Base-by-base conservation (phyloP, 2,888 invertebrate genomes). In the Icerya purchasi region DNA sequence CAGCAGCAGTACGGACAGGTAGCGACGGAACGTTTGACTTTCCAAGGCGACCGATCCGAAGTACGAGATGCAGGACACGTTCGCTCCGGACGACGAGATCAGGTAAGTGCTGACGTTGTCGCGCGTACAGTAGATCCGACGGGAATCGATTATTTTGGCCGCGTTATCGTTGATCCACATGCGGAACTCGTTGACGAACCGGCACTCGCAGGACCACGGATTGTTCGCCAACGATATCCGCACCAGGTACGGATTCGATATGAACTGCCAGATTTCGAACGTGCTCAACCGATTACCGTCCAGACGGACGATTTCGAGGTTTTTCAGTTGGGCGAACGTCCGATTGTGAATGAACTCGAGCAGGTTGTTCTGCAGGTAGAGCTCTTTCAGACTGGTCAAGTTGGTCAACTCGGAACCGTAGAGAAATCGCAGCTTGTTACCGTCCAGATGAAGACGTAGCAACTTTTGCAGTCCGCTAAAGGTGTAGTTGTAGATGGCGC, bases 141-240 rank as follows among this genome's bases (percentile, higher is more conserved):
- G 77, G 55, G 83, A 82, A 70, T 91, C 90, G 65, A 81, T 77
- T 57, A 91, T 83, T 76, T 88, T 88, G 62, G 82, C 85, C 54
- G 80, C 76, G 71, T 86, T 86, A 62, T 80, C 78, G 67, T 80
- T 80, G 69, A 90, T 78, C 82, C 88, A 91, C 66, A 78, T 79
- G 67, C 86, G 80, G 69, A 85, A 86, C 69, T 82, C 80, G 66
- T 83, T 81, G 67, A 89, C 73, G 72, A 86, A 90, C 66, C 80
- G 79, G 73, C 92, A 93, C 70, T 89, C 88, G 73, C 92, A 92
- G 64, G 86, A 86, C 91, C 91, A 92, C 56, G 84, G 83, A 71
- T 92, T 92, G 67, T 82, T 82, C 61, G 84, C 79, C 64, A 92
- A 76, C 59, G 83, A 83, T 67, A 92, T 83, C 72, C 86, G 86